phyloP scores from a whole-genome alignment of 2,113 vertebrate genomes.

The Raja brachyura region DNA sequence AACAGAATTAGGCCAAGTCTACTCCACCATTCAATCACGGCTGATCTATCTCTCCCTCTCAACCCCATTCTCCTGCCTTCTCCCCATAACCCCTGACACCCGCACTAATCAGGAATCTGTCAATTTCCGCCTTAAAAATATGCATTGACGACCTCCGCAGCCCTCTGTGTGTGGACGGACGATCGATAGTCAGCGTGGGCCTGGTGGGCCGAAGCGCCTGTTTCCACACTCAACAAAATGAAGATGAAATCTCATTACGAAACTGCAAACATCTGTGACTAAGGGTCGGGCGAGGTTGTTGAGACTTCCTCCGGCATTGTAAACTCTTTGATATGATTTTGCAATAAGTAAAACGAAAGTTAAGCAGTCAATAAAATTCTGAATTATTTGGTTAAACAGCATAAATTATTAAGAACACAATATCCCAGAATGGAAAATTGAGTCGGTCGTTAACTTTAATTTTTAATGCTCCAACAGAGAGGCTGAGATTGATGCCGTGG shows the following conservation, averaged over 20 bases:
- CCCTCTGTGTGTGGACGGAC: too few species aligned
- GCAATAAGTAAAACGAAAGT: background rate
- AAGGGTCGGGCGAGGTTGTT: background rate
- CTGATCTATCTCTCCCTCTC: too few species aligned
- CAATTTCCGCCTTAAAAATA: too few species aligned
- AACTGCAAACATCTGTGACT: background rate
- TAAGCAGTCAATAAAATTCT: background rate
- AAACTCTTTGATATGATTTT: background rate
- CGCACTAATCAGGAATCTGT: too few species aligned
- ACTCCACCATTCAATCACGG: too few species aligned
- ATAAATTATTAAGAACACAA: background rate
- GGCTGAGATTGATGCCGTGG: background rate
- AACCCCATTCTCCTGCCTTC: too few species aligned
- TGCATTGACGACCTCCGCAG: too few species aligned
- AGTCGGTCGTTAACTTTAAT: background rate
- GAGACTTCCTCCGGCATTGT: background rate
- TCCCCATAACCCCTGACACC: too few species aligned
- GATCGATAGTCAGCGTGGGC: too few species aligned
- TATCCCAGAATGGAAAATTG: background rate
- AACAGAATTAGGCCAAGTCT: too few species aligned
- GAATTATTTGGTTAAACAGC: slow-evolving; percentile 14
- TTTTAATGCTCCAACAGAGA: slow-evolving; percentile 20
- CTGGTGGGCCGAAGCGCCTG: too few species aligned
- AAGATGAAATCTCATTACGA: background rate
- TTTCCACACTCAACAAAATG: background rate